Evolutionary conservation across 1,140 invertebrate species (phyloP).

Genomic region (roundworm (Caenorhabditis elegans)): WBcel235 BX284604.4:1660001-1660500

Average conservation of each 20-base stretch:
- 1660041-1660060: neutral
- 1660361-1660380: conserved; percentile 6
- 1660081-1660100: too few relatives aligned
- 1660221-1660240: neutral
- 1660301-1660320: neutral
- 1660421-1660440: neutral
- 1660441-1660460: neutral
- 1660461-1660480: neutral
- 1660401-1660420: neutral
- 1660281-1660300: neutral
- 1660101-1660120: neutral
- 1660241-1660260: neutral
- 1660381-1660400: neutral
- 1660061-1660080: too few relatives aligned
- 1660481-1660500: neutral
- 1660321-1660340: neutral
- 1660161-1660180: neutral
- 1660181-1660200: neutral
- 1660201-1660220: neutral
- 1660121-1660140: neutral
- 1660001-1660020: neutral
- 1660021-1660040: neutral
- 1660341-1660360: neutral
- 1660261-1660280: neutral
- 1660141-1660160: neutral